Evolutionary conservation across 2,113 vertebrate species (phyloP), one percentile per base, ranked within the genome.

Genomic region (Rhineura floridana): DNA sequence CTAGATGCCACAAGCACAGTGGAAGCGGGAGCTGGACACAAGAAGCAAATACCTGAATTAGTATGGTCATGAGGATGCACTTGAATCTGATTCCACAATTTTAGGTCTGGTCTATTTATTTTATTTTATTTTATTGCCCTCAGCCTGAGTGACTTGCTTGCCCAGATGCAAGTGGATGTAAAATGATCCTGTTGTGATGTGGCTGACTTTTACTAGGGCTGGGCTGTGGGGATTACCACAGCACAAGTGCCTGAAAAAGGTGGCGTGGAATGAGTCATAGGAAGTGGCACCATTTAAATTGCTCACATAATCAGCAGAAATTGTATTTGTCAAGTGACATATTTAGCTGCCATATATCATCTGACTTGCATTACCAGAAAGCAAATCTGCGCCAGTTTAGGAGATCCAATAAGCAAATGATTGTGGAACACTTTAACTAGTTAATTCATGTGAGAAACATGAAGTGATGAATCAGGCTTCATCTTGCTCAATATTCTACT

Each of bases 201-300:
- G 87, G 46, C 55, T 50, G 46, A 63, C 25, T 19, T 30, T 76
- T 67, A 65, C 15, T 36, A 39, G 46, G 80, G 39, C 44, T 44
- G 15, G 25, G 25, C 33, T 10, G 52, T 77, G 73, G 59, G 67
- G 10, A 8, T 76, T 83, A 19, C 80, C 15, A 33, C 28, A 6
- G 33, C 33, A 52, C 1, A n/a, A 76, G 46, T 65, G n/a, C 21
- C 70, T 83, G 81, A 42, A 83, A 59, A 83, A 83, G 59, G 59
- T n/a, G 46, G 80, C 50, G 55, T 21, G 77, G n/a, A 15, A 36
- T 83, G 87, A 88, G 62, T 83, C 87, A 83, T 46, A 88, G 72
- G 62, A 50, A 88, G 36, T 48, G 2, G n/a, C 33, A 25, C 67
- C 70, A 75, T 82, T 28, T 63, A 55, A 87, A 69, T 69, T 52